Percentiles rank a stretch among this genome's conserved stretches.
phyloP scores from a whole-genome alignment of 2,113 vertebrate genomes.

The Alethe castanea region DNA sequence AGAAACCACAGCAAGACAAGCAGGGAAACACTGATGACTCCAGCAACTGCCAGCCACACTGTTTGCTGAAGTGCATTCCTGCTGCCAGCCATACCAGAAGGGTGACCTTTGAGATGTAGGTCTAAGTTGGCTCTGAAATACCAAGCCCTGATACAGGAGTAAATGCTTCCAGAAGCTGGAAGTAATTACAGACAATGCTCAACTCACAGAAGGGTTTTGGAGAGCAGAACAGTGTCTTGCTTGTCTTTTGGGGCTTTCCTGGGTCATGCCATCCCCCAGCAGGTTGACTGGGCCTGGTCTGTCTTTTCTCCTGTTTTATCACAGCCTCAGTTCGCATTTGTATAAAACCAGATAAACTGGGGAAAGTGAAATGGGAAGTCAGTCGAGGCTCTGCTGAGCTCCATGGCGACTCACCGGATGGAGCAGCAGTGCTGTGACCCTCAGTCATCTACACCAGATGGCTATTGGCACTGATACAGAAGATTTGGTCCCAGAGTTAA shows the following conservation, averaged over 20 bases:
- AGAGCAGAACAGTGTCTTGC: not conserved
- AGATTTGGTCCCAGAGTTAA: not conserved
- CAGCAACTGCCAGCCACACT: not conserved
- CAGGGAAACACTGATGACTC: not conserved
- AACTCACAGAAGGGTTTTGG: not conserved
- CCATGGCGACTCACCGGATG: not conserved
- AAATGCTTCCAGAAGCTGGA: not conserved
- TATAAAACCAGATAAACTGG: not conserved
- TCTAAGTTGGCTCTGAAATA: not conserved
- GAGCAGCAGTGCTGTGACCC: not conserved
- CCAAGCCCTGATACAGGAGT: not conserved
- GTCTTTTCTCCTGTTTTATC: not conserved
- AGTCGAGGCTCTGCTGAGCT: not conserved
- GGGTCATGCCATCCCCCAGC: not conserved
- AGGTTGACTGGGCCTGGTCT: not conserved
- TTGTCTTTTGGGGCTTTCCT: not conserved
- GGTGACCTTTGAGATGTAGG: not conserved
- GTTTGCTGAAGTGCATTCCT: not conserved
- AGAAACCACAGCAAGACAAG: not conserved
- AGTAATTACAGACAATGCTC: not conserved
- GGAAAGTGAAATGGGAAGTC: not conserved
- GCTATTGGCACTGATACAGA: not conserved
- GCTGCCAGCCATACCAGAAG: not conserved
- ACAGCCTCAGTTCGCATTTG: not conserved
- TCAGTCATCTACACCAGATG: not conserved